Evolutionary conservation across 2,113 vertebrate genomes (phyloP).

Genomic region (Naja naja): DNA sequence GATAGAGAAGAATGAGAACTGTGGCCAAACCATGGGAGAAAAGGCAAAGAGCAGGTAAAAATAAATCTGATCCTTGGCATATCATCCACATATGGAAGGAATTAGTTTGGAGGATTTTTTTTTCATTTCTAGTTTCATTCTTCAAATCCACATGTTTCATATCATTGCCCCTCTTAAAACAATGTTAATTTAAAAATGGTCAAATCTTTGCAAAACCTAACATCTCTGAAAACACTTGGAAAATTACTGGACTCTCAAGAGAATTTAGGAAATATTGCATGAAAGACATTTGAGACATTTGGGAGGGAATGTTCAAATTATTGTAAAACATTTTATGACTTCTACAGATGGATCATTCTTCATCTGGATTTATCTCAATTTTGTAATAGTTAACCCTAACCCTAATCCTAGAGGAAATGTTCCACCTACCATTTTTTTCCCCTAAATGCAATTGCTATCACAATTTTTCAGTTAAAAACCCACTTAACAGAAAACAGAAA

Average conservation of each 20-base stretch:
- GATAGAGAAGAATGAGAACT: too few relatives aligned
- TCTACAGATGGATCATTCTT: background rate
- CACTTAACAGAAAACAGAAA: background rate
- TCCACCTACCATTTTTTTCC: background rate
- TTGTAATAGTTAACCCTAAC: background rate
- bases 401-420: background rate
- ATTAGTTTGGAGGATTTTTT: background rate
- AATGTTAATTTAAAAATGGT: background rate
- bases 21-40: background rate
- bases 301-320: background rate
- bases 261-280: background rate
- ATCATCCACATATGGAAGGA: background rate
- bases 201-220: background rate
- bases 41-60: background rate
- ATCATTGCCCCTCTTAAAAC: background rate
- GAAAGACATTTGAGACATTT: background rate
- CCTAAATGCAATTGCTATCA: too few relatives aligned
- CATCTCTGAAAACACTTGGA: background rate
- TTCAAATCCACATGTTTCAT: background rate
- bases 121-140: background rate
- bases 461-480: background rate
- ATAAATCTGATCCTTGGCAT: background rate
- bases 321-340: background rate
- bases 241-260: background rate
- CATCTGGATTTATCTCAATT: background rate